Base-by-base conservation (phyloP, 2,888 invertebrate species). In the Chrysina gloriosa region DNA sequence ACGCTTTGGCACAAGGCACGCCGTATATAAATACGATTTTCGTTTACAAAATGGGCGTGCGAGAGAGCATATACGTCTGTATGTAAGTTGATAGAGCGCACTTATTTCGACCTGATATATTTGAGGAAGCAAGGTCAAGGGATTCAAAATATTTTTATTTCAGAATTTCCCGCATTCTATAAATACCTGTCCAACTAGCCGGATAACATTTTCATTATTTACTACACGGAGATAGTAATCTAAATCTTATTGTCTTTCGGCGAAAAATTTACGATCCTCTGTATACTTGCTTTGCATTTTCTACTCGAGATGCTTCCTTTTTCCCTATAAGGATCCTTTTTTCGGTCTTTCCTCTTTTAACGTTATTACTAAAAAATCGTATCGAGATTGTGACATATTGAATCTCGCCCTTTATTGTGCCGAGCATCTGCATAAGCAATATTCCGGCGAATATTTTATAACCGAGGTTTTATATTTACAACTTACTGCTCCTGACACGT, bases 381-480 rank as follows among this genome's bases (percentile, higher is more conserved):
- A 39, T 64, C 27, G 50, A 66, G 69, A 66, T 69, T 69, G 72
- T 70, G 71, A 71, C 74, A 73, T 75, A 75, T 75, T 75, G 74
- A 72, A 73, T 70, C 61, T 61, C 70, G 72, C 71, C 69, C 72
- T 71, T 73, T 75, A 75, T 74, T 72, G 69, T 72, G 42, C 42
- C 9, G 69, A 67, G 69, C 69, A 72, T 72, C 72, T 71, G 72
- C 72, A 72, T 72, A 72, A 71, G 72, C 72, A 72, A 72, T 72
- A 72, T 72, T 70, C 47, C 64, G 67, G 63, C 66, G 68, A 64
- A 70, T 71, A 68, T 70, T 71, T 72, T 69, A 69, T 65, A 68
- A 67, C 65, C 67, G 66, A 69, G 48, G 69, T 70, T 72, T 73
- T 70, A 74, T 72, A 72, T 74, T 74, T 72, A 73, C 72, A 74